Evolutionary conservation across 1,140 invertebrate species (phyloP), one percentile per base, ranked within the genome.

Genomic region (Drosophila malerkotliana): DNA sequence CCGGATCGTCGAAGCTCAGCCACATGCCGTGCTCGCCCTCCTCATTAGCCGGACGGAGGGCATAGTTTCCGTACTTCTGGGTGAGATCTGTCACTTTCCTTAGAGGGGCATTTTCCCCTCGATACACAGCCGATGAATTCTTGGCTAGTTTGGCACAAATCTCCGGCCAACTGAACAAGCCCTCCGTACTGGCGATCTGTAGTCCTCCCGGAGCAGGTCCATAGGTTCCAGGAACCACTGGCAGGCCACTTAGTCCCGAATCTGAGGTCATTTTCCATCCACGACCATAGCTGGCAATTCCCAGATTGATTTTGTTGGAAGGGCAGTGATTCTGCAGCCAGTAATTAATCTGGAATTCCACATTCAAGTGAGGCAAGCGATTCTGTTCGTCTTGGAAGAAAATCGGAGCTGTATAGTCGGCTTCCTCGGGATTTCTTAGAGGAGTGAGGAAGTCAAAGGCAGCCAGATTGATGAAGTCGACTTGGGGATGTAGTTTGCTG

Each of bases 1-100:
- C 95, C 0, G 95, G 94, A 91, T 98, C 97, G 87, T 99, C 98
- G 83, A 96, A 98, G 51, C 95, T 95, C 0, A 98, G 95, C 98
- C 98, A 99, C 41, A 98, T 93, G 7, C 97, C 95, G 7, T 94
- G 94, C 3, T 95, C 93, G 1, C 93, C 94, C 9, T 92, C 93
- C 4, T 95, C 93, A 60, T 96, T 94, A 44, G 95, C 95, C 0
- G 95, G 87, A 71, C 95, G 93, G 88, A 94, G 95, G 0, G 95
- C 96, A 77, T 96, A 97, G 30, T 95, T 94, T 15, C 96, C 96
- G 59, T 95, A 95, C 68, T 95, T 94, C 73, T 95, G 95, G 28
- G 94, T 95, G 0, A 95, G 94, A 78, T 97, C 96, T 3, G 93
- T 93, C 18, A 96, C 94, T 77, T 95, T 94, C 67, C 95, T 94